Conservation (phyloP, 2,113 vertebrate species). For the Lamprologus tigripictilis region DNA sequence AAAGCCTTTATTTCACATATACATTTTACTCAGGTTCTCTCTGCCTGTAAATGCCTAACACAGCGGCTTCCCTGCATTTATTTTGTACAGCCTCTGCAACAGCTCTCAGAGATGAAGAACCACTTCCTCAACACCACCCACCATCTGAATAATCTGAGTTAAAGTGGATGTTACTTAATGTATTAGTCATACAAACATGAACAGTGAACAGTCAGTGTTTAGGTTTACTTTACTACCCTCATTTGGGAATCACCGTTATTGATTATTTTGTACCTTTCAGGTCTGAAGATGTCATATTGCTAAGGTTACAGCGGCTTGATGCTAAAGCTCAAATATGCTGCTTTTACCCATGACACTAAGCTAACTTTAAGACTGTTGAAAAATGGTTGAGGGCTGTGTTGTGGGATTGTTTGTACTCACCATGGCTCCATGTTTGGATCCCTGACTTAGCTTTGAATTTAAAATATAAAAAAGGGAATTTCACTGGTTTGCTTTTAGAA, state of each 20-base stretch:
- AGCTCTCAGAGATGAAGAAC: neutral
- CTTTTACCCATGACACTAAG: neutral
- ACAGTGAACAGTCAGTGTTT: neutral
- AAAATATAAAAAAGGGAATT: constrained; percentile 78
- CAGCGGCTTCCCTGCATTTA: neutral
- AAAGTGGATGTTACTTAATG: neutral
- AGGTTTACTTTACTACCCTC: neutral
- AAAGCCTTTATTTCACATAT: neutral
- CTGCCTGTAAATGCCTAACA: neutral
- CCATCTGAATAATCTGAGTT: neutral
- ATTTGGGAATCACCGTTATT: neutral
- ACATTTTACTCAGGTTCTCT: neutral
- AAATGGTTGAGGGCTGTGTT: constrained; percentile 52
- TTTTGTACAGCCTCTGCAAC: neutral
- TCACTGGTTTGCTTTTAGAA: constrained; percentile 65
- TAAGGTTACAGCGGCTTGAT: neutral
- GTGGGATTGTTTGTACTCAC: constrained; percentile 71
- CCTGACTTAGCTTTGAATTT: constrained; percentile 80
- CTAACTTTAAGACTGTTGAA: constrained; percentile 37
- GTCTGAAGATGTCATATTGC: neutral
- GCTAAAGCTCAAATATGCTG: neutral
- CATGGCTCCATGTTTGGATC: constrained; percentile 80
- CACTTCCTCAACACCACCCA: neutral
- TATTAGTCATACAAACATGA: neutral
- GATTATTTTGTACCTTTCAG: neutral